Base-by-base conservation (phyloP, 2,113 vertebrate species). In the Mus spicilegus region DNA sequence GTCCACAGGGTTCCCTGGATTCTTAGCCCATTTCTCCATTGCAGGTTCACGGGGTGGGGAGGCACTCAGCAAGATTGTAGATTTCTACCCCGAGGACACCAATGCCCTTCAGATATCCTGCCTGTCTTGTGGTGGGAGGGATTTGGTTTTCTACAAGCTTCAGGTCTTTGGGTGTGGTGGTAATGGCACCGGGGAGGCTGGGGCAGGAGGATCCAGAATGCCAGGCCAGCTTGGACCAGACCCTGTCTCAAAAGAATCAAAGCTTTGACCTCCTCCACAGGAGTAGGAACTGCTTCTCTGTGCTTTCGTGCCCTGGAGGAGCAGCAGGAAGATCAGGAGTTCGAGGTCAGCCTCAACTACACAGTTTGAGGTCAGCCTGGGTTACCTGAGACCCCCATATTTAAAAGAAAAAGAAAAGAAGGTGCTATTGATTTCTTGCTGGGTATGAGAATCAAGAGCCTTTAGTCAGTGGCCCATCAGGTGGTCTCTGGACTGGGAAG, bases 71-170 rank as follows among this genome's bases (percentile, higher is more conserved):
- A 98, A 96, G 30, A 98, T 99, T 6, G 94, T 98, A 0, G 95
- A 98, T 24, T 99, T 99, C 96, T 99, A 99, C 96, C 99, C 99
- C 1, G 98, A 99, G 85, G 99, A 99, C 97, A 97, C 88, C 98
- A 99, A 99, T 28, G 98, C 98, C 1, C 98, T 99, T 91, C 99
- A 99, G 96, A 99, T 99, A 99, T 99, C 99, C 99, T 99, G 99
- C 30, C 17, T 13, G 9, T 2, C 49, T 51, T 76, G 84, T 26
- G 65, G 63, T 63, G 14, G 49, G 51, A 72, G 58, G 51, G 75
- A 26, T 22, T 28, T 84, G 16, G 46, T 46, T 12, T 12, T 87
- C 56, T 76, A 39, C 78, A 93, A 85, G 49, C 22, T 39, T 30
- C 14, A 17, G 54, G 26, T 28, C 46, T 17, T 26, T 26, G 49